A percentile compares a stretch with the other conserved stretches of the same genome.
These are phyloP conservation scores for Sceloporus tristichus DNA, from an alignment of 2,113 vertebrate species.

Conservation along the genomic window DNA sequence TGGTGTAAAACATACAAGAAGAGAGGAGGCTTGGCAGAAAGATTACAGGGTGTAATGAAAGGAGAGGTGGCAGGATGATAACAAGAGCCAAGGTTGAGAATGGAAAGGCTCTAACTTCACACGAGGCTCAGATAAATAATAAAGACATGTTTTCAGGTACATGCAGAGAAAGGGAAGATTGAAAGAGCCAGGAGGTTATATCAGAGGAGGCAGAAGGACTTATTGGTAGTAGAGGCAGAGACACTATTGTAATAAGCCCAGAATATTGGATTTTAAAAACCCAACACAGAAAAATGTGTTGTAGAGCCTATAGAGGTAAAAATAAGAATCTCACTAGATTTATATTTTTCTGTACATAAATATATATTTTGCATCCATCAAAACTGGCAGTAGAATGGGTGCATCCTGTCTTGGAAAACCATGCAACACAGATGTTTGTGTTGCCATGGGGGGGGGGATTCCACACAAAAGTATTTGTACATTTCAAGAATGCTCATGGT, in stretches of 20 bases:
- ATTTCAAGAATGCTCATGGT: not conserved
- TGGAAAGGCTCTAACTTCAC: not conserved
- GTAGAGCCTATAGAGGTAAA: not conserved
- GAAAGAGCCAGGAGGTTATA: not conserved
- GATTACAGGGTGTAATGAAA: constrained; percentile 45
- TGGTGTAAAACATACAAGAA: constrained; percentile 62
- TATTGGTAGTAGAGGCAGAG: not conserved
- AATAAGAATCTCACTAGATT: not conserved
- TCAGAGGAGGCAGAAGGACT: accelerated
- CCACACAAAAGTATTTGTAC: not conserved
- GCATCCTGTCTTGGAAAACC: not conserved
- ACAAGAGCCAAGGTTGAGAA: constrained; percentile 42
- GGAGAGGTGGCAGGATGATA: constrained; percentile 32
- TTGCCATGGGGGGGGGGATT: too few species aligned
- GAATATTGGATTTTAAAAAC: not conserved
- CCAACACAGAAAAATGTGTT: not conserved
- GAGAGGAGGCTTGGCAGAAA: constrained; percentile 35
- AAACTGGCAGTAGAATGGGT: not conserved
- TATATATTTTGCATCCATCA: not conserved
- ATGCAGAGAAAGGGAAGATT: not conserved
- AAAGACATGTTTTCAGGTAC: not conserved
- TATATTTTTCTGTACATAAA: not conserved
- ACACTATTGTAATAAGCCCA: not conserved
- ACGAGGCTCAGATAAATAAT: constrained; percentile 47
- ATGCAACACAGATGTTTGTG: not conserved